Evolutionary conservation across 37 sponge, comb jelly and placozoan genomes (phyloP).

Genomic region (Hormiphora californensis): DNA sequence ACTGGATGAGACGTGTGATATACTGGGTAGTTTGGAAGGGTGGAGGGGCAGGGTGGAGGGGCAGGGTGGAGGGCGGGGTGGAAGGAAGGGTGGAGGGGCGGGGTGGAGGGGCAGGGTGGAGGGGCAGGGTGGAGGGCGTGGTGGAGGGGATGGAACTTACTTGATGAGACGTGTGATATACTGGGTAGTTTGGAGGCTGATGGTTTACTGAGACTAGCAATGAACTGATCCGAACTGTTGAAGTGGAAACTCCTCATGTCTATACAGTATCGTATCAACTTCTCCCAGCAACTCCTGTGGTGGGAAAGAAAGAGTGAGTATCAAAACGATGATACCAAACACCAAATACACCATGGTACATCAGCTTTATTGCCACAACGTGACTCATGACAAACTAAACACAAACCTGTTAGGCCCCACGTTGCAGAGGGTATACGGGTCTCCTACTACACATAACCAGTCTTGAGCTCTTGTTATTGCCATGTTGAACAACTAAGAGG

Average conservation of each 20-base stretch:
- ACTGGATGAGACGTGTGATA: too few relatives aligned
- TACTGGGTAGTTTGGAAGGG: too few relatives aligned
- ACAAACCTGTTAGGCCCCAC: slow-evolving; percentile 70
- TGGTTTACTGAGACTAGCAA: slow-evolving; percentile 13
- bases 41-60: neutral
- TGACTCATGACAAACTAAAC: neutral
- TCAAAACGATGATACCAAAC: too few relatives aligned
- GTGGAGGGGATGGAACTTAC: neutral
- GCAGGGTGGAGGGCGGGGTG: neutral
- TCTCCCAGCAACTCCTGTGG: slow-evolving; percentile 69
- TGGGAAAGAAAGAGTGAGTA: neutral
- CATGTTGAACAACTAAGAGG: slow-evolving; percentile 79
- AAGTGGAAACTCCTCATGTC: slow-evolving; percentile 60
- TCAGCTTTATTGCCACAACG: too few relatives aligned
- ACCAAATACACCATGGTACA: too few relatives aligned
- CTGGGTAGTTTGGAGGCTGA: neutral
- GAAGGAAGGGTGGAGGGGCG: neutral
- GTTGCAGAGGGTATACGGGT: slow-evolving; percentile 79
- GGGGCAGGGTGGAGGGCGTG: neutral
- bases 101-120: neutral
- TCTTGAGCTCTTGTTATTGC: slow-evolving; percentile 80
- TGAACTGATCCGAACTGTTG: slow-evolving; percentile 58
- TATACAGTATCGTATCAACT: slow-evolving; percentile 66
- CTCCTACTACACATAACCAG: slow-evolving; percentile 79
- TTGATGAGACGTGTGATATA: neutral